These are phyloP conservation scores for Aselliscus stoliczkanus DNA, from an alignment of 2,797 vertebrate species.

Conservation along the genomic window DNA sequence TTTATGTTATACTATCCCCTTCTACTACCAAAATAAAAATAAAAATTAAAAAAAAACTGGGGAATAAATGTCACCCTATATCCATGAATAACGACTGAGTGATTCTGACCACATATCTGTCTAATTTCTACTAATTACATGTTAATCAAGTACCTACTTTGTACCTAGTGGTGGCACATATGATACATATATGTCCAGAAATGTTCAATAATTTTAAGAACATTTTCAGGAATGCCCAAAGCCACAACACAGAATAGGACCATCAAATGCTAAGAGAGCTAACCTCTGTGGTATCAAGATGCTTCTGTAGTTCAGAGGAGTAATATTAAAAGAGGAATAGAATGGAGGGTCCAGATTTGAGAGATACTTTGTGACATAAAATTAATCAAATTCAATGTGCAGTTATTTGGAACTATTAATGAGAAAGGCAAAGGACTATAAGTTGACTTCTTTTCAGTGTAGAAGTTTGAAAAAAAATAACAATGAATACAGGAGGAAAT, in stretches of 20 bases:
- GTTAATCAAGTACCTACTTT: neutral
- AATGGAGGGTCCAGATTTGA: neutral
- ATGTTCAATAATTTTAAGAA: neutral
- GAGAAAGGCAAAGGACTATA: neutral
- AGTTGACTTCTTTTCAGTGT: neutral
- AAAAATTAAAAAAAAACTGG: neutral
- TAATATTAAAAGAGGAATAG: neutral
- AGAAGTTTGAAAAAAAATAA: neutral
- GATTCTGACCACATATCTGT: neutral
- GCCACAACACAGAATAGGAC: neutral
- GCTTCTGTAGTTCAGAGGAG: neutral
- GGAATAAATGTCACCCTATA: neutral
- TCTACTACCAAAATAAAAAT: neutral
- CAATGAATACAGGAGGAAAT: neutral
- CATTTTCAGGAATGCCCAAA: neutral
- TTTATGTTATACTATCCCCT: neutral
- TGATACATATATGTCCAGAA: neutral
- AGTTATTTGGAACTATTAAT: neutral
- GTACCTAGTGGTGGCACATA: neutral
- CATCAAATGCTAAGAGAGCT: neutral
- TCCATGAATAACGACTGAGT: neutral
- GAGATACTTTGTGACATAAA: neutral
- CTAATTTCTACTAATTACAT: neutral
- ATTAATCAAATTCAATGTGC: neutral
- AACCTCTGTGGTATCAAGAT: neutral